Evolutionary conservation across 2,888 invertebrate species (phyloP).

Genomic region (Alitta virens): DNA sequence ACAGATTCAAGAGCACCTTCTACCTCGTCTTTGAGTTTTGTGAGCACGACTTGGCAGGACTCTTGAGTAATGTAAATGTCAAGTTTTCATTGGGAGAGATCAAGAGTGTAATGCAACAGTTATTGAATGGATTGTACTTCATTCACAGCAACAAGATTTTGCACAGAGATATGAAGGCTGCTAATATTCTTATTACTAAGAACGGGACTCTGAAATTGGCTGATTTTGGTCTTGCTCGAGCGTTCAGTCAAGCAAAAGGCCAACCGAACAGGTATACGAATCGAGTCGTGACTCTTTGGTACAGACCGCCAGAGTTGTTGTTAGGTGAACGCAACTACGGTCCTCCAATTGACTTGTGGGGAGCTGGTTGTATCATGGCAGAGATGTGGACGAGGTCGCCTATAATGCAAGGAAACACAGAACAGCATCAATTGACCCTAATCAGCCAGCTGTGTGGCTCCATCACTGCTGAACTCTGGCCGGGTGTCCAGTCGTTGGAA

Average conservation of each 20-base stretch:
- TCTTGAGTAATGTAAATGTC: slow-evolving; percentile 90
- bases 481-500: slow-evolving; percentile 82
- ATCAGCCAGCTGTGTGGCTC: slow-evolving; percentile 96
- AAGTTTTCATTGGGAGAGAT: slow-evolving; percentile 96
- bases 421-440: slow-evolving; percentile 90
- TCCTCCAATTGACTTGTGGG: slow-evolving; percentile 89
- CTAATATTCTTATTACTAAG: slow-evolving; percentile 95
- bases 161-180: slow-evolving; percentile 90
- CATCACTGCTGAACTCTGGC: slow-evolving; percentile 72
- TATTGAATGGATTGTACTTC: slow-evolving; percentile 86
- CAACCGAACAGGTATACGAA: slow-evolving; percentile 83
- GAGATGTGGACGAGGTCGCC: slow-evolving; percentile 95
- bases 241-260: slow-evolving; percentile 85
- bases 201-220: slow-evolving; percentile 84
- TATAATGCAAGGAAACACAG: slow-evolving; percentile 78
- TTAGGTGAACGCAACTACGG: slow-evolving; percentile 82
- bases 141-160: slow-evolving; percentile 82
- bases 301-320: slow-evolving; percentile 64
- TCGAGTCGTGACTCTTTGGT: slow-evolving; percentile 96
- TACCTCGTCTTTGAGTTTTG: slow-evolving; percentile 98
- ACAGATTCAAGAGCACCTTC: slow-evolving; percentile 81
- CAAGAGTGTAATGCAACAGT: slow-evolving; percentile 75
- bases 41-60: slow-evolving; percentile 95
- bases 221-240: slow-evolving; percentile 95
- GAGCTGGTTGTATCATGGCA: slow-evolving; percentile 98